A percentile compares a stretch with the other conserved stretches of the same genome.
Conservation (phyloP, 2,113 vertebrate species). For the Pseudorhombus dupliciocellatus region DNA sequence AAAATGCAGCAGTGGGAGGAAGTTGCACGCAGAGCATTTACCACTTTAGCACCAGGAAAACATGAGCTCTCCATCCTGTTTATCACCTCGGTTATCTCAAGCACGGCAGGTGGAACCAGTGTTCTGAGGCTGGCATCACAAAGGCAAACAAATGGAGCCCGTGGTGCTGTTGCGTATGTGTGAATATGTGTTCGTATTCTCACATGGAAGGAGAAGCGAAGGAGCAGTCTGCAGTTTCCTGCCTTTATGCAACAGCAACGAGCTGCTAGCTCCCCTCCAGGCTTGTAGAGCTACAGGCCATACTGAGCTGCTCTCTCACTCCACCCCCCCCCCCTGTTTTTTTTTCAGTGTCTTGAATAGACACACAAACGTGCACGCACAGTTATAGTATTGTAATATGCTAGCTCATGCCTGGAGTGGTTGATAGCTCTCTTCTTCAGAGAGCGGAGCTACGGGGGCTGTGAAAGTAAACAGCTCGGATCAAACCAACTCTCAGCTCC, state of each 20-base stretch:
- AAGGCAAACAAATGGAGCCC: slow-evolving; percentile 14
- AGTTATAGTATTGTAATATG: slow-evolving; percentile 68
- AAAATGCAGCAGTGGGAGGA: slow-evolving; percentile 15
- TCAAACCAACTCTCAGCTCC: slow-evolving; percentile 76
- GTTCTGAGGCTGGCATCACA: not conserved
- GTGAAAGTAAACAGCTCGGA: slow-evolving; percentile 78
- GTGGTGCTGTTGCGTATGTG: slow-evolving; percentile 20
- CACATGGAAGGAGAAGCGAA: slow-evolving; percentile 21
- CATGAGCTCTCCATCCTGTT: slow-evolving; percentile 49
- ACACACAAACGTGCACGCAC: slow-evolving; percentile 30
- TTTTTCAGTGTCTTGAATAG: not conserved
- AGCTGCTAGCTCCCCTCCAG: slow-evolving; percentile 55
- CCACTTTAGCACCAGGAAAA: slow-evolving; percentile 27
- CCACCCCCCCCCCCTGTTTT: slow-evolving; percentile 1
- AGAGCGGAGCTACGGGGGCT: slow-evolving; percentile 63
- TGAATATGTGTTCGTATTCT: slow-evolving; percentile 18
- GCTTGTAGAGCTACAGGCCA: slow-evolving; percentile 56
- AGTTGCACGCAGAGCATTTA: slow-evolving; percentile 11
- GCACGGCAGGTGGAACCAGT: not conserved
- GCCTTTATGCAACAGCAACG: slow-evolving; percentile 54
- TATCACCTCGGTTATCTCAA: slow-evolving; percentile 9
- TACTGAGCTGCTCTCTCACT: slow-evolving; percentile 15
- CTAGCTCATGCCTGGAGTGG: slow-evolving; percentile 75
- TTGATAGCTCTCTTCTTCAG: slow-evolving; percentile 73
- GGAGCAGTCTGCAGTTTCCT: slow-evolving; percentile 35